Evolutionary conservation across 2,888 invertebrate species (phyloP), one percentile per base, ranked within the genome.

Genomic region (Lapara coniferarum): DNA sequence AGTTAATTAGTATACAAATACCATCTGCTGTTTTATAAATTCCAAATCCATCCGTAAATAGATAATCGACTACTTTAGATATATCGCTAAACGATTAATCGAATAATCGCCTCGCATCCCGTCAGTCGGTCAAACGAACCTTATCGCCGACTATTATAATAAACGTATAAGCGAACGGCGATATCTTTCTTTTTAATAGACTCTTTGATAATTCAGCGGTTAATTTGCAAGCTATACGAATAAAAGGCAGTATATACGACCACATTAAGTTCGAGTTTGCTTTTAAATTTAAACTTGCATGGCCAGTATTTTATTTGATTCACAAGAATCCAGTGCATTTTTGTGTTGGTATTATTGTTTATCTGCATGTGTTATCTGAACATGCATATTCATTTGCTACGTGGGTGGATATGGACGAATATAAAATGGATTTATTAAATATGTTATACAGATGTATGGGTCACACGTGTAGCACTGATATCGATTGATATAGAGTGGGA

Each of bases 131-230:
- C 78, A 57, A 75, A 44, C 55, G 44, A 71, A 63, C 70, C 73
- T 77, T 77, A 79, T 79, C 79, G 68, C 51, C 37, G 19, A 72
- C 69, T 69, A 70, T 79, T 78, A 75, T 70, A 75, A 75, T 75
- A 77, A 79, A 75, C 71, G 73, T 74, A 70, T 75, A 71, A 46
- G 71, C 69, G 77, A 74, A 66, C 68, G 72, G 8, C 63, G 16
- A 63, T 63, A 63, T 49, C 49, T 63, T 63, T 67, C 44, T 52
- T 66, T 70, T 74, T 76, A 68, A 73, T 71, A 71, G 72, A 63
- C 71, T 70, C 74, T 73, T 77, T 73, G 69, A 74, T 74, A 73
- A 74, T 74, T 72, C 71, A 44, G 71, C 74, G 69, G 71, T 74
- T 75, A 72, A 76, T 76, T 77, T 73, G 74, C 76, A 76, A 74